phyloP scores from a whole-genome alignment of 53 echinoderm and acorn worm genomes.

The Astropecten irregularis region DNA sequence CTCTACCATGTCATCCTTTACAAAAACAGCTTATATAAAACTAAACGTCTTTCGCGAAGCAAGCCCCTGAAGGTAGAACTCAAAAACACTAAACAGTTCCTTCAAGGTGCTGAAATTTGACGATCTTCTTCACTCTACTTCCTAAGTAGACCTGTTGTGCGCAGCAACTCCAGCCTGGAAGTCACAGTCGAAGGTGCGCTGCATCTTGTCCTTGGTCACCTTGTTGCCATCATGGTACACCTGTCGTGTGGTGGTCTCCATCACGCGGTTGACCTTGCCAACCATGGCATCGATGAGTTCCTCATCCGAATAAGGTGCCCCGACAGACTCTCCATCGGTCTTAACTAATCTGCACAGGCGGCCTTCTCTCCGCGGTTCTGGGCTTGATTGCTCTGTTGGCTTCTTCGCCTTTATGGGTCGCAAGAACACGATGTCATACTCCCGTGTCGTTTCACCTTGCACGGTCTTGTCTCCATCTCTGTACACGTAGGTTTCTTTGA shows the following conservation, averaged over 20 bases:
- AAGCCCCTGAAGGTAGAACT: not conserved
- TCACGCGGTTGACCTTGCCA: conserved; percentile 4
- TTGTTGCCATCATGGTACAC: conserved; percentile 1
- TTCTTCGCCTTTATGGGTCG: not conserved
- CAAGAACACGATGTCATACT: not conserved
- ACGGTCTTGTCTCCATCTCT: conserved; percentile 4
- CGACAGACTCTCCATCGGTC: not conserved
- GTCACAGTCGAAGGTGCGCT: not conserved
- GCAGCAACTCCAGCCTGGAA: not conserved
- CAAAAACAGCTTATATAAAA: not conserved
- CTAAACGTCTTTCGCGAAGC: not conserved
- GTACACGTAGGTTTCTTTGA: not conserved
- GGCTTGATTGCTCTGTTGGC: not conserved
- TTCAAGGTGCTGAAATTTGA: not conserved
- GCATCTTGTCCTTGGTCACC: not conserved
- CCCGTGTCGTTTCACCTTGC: not conserved
- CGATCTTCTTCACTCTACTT: not conserved
- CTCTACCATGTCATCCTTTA: not conserved
- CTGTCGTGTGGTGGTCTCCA: not conserved
- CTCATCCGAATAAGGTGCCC: not conserved
- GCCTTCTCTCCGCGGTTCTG: not conserved
- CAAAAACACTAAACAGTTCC: not conserved
- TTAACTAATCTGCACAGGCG: not conserved
- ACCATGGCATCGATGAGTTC: not conserved
- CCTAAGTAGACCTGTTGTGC: too few relatives aligned